Conservation (phyloP, 2,888 invertebrate species). For the Apotomis turbidana region DNA sequence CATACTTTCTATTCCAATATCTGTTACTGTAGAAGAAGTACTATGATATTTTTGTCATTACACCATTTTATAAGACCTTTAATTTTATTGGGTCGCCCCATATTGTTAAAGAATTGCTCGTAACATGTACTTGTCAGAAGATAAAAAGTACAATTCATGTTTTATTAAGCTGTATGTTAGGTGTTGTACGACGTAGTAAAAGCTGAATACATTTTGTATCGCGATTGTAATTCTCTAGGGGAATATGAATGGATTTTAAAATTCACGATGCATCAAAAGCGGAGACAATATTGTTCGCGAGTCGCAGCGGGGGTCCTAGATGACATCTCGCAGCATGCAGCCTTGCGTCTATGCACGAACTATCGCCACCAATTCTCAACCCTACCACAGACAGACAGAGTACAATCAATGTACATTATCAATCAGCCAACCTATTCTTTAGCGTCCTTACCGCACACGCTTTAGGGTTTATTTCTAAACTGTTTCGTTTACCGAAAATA, state of each 20-base stretch:
- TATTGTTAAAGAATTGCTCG: background rate
- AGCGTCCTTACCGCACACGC: slow-evolving; percentile 52
- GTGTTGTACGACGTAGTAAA: slow-evolving; percentile 38
- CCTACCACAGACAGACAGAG: slow-evolving; percentile 50
- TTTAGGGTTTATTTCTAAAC: slow-evolving; percentile 65
- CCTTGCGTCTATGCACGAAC: slow-evolving; percentile 64
- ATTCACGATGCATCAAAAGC: slow-evolving; percentile 75
- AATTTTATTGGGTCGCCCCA: background rate
- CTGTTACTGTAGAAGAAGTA: background rate
- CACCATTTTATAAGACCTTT: background rate
- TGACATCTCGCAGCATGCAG: slow-evolving; percentile 82
- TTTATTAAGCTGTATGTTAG: slow-evolving; percentile 23
- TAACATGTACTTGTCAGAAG: slow-evolving; percentile 7
- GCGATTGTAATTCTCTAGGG: slow-evolving; percentile 61
- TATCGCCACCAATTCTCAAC: slow-evolving; percentile 46
- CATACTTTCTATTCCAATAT: background rate
- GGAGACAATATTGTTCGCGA: slow-evolving; percentile 82
- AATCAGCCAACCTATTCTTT: slow-evolving; percentile 14
- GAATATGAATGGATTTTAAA: slow-evolving; percentile 80
- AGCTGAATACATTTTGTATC: slow-evolving; percentile 55
- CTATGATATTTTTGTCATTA: background rate
- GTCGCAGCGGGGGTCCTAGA: slow-evolving; percentile 78
- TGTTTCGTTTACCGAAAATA: slow-evolving; percentile 74
- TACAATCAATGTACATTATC: slow-evolving; percentile 52
- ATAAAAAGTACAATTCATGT: slow-evolving; percentile 8